Conservation (phyloP, 2,797 vertebrate species). For the Triplophysa bombifrons region DNA sequence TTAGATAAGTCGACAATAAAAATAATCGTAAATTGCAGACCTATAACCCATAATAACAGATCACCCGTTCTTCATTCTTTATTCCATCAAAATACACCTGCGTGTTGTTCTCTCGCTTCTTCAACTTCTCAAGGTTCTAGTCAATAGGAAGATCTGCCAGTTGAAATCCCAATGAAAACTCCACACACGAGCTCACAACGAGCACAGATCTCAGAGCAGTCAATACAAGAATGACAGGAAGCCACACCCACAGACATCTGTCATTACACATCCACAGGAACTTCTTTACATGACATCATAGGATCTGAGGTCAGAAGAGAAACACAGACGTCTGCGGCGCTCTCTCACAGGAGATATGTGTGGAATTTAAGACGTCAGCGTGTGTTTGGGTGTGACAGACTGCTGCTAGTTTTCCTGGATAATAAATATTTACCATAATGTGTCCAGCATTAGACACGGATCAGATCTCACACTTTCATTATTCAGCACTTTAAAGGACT, state of each 20-base stretch:
- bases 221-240: neutral
- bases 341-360: slow-evolving; percentile 34
- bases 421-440: neutral
- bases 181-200: neutral
- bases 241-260: neutral
- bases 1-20: too few species aligned
- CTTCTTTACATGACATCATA: neutral
- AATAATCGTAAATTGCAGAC: too few species aligned
- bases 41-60: too few species aligned
- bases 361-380: slow-evolving; percentile 47
- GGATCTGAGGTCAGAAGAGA: neutral
- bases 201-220: neutral
- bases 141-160: neutral
- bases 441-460: neutral
- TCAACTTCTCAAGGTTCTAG: neutral
- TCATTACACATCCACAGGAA: neutral
- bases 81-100: neutral
- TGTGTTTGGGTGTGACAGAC: neutral
- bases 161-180: neutral
- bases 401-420: neutral
- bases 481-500: neutral
- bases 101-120: neutral
- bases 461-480: neutral
- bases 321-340: neutral
- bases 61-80: too few species aligned